A percentile compares a stretch with the other conserved stretches of the same genome.
phyloP scores from a whole-genome alignment of 1,140 invertebrate species.

The Bombus terrestris region DNA sequence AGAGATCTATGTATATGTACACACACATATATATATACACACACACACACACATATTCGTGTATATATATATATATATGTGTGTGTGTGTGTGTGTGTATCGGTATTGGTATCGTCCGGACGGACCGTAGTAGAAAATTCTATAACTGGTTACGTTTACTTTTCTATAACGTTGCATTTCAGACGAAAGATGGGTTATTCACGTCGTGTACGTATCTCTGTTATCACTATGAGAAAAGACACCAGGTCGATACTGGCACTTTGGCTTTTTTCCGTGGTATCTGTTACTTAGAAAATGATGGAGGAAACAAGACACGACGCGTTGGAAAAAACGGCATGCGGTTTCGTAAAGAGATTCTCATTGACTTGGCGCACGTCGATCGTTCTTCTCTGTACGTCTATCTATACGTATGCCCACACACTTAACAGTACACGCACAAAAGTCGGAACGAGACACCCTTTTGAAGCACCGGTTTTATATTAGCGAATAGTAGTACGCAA shows the following conservation, averaged over 20 bases:
- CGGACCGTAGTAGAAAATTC: background rate
- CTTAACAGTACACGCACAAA: conserved; percentile 63
- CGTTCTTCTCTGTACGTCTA: conserved; percentile 64
- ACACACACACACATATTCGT: too few relatives aligned
- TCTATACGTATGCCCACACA: conserved; percentile 56
- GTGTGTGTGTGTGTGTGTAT: background rate
- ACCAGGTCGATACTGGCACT: conserved; percentile 11
- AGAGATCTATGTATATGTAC: too few relatives aligned
- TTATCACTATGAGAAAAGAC: background rate
- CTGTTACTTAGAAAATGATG: conserved; percentile 12
- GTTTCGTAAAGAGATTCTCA: conserved; percentile 43
- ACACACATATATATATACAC: too few relatives aligned
- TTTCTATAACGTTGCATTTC: background rate
- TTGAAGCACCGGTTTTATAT: conserved; percentile 66
- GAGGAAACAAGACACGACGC: conserved; percentile 28
- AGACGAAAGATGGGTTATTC: background rate
- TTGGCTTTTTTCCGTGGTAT: background rate
- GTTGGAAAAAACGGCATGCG: conserved; percentile 29
- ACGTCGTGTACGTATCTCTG: background rate
- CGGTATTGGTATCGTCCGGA: background rate
- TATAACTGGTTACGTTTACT: background rate
- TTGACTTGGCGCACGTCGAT: conserved; percentile 36
- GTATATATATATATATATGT: too few relatives aligned
- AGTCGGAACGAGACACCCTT: conserved; percentile 67
- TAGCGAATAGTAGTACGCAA: conserved; percentile 64